Evolutionary conservation across 64 coral and sea anemone species (phyloP).

Genomic region (Pocillopora damicornis): DNA sequence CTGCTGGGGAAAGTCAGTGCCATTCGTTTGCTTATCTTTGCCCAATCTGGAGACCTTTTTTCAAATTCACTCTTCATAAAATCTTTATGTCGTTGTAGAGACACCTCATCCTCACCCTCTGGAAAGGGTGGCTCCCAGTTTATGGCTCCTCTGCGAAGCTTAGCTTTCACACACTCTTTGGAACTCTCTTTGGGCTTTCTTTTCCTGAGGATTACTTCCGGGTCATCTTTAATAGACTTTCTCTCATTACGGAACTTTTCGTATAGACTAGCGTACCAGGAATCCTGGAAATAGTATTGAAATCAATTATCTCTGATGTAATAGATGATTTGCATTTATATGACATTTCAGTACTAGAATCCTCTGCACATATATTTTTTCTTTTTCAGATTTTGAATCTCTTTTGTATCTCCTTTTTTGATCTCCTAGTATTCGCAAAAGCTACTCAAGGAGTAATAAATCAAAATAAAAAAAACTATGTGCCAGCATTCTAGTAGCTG

Average conservation of each 20-base stretch:
- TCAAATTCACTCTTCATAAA: constrained; percentile 44
- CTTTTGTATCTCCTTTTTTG: too few relatives aligned
- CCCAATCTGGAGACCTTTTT: constrained; percentile 12
- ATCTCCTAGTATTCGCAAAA: too few relatives aligned
- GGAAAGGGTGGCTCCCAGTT: constrained; percentile 53
- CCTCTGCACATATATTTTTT: too few relatives aligned
- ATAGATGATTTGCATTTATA: too few relatives aligned
- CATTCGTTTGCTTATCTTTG: constrained; percentile 45
- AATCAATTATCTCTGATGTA: not conserved
- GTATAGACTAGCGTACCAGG: constrained; percentile 34
- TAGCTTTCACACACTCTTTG: not conserved
- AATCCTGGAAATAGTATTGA: not conserved
- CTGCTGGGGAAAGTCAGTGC: constrained; percentile 43
- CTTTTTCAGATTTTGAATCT: too few relatives aligned
- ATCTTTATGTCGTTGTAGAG: constrained; percentile 36
- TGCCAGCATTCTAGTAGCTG: too few relatives aligned
- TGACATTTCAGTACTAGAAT: too few relatives aligned
- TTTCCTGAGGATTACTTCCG: constrained; percentile 12
- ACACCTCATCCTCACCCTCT: constrained; percentile 56
- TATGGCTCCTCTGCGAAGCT: constrained; percentile 25
- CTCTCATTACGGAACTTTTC: constrained; percentile 56
- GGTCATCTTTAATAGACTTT: constrained; percentile 14
- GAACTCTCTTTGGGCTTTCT: not conserved
- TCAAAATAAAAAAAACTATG: too few relatives aligned
- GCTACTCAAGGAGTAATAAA: too few relatives aligned